A percentile compares a stretch with the other conserved stretches of the same genome.
Conservation (phyloP, 1,140 invertebrate genomes). For the Scaptomyza hsui region DNA sequence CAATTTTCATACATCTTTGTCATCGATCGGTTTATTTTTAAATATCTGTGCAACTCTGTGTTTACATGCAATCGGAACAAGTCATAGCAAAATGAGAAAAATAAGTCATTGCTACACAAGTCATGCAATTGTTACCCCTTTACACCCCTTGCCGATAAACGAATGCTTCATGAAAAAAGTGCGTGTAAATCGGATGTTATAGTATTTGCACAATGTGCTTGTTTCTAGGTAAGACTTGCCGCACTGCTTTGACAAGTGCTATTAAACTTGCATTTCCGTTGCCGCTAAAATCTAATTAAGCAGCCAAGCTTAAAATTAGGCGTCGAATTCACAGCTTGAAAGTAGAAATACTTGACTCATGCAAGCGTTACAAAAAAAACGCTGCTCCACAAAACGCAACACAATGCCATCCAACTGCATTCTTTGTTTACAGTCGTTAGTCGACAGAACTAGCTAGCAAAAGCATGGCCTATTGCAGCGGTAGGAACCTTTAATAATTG, state of each 20-base stretch:
- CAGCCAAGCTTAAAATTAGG: slow-evolving; percentile 34
- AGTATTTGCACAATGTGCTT: too few relatives aligned
- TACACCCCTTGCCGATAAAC: too few relatives aligned
- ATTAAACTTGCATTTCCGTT: slow-evolving; percentile 4
- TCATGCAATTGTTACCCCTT: too few relatives aligned
- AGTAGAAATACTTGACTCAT: slow-evolving; percentile 39
- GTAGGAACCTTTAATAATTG: too few relatives aligned
- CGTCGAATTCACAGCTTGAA: slow-evolving; percentile 10
- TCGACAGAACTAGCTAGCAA: slow-evolving; percentile 24
- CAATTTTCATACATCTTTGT: too few relatives aligned
- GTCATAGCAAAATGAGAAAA: too few relatives aligned
- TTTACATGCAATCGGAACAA: too few relatives aligned
- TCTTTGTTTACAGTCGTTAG: slow-evolving; percentile 40
- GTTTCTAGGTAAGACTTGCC: too few relatives aligned
- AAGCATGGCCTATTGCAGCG: slow-evolving; percentile 60
- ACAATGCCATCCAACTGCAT: slow-evolving; percentile 16
- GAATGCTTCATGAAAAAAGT: slow-evolving; percentile 34
- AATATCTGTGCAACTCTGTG: too few relatives aligned
- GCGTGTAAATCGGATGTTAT: too few relatives aligned
- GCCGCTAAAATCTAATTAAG: slow-evolving; percentile 53
- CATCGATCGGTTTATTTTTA: too few relatives aligned
- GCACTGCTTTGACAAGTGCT: slow-evolving; percentile 20
- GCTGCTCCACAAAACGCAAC: not conserved
- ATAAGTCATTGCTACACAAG: too few relatives aligned
- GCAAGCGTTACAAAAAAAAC: slow-evolving; percentile 46